Evolutionary conservation across 2,888 invertebrate genomes (phyloP).

Genomic region (Anticlea derivata): DNA sequence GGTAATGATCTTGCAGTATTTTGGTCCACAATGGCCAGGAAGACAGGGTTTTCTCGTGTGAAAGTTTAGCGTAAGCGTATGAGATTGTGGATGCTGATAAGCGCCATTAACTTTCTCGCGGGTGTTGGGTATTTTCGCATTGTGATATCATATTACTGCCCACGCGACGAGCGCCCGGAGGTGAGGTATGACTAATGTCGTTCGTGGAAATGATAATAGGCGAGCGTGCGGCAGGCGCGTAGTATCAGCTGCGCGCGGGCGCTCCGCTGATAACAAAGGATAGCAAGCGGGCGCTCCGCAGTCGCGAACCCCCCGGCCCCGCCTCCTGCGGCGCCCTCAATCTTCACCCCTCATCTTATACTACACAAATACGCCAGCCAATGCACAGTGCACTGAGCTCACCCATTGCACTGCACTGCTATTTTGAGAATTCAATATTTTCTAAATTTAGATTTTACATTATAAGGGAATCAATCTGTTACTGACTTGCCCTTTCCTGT

Average conservation of each 20-base stretch:
- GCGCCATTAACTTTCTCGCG: conserved; percentile 85
- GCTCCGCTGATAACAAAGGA: conserved; percentile 79
- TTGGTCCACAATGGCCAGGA: conserved; percentile 47
- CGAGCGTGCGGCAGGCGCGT: conserved; percentile 69
- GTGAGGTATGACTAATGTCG: conserved; percentile 82
- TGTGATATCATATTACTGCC: conserved; percentile 85
- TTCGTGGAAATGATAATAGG: conserved; percentile 81
- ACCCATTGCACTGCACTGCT: conserved; percentile 63
- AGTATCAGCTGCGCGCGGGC: conserved; percentile 59
- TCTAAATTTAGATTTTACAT: conserved; percentile 77
- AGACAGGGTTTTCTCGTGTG: conserved; percentile 78
- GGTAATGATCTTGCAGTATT: conserved; percentile 82
- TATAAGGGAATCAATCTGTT: conserved; percentile 68
- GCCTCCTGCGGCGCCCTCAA: conserved; percentile 40
- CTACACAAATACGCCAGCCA: conserved; percentile 43
- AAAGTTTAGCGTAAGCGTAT: conserved; percentile 81
- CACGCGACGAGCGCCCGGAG: conserved; percentile 79
- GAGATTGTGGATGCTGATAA: conserved; percentile 85
- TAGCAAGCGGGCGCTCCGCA: conserved; percentile 48
- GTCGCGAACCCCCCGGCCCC: conserved; percentile 39
- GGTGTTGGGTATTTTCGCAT: conserved; percentile 85
- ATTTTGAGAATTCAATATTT: conserved; percentile 79
- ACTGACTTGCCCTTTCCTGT: conserved; percentile 62
- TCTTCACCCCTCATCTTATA: conserved; percentile 41
- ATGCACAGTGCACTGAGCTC: conserved; percentile 50